phyloP scores from a whole-genome alignment of 2,888 invertebrate genomes.

The Creontiades dilutus region DNA sequence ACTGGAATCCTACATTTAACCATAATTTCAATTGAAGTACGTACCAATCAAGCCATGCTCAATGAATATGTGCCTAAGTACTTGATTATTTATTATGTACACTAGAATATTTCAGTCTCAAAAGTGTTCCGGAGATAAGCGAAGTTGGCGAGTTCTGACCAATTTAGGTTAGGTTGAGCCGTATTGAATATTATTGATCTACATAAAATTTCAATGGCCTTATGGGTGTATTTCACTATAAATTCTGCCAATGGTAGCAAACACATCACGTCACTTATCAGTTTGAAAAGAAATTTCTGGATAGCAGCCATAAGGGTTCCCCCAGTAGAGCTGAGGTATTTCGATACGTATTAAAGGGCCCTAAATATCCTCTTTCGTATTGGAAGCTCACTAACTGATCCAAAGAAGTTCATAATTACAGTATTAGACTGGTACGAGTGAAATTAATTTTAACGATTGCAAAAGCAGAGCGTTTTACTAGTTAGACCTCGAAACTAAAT shows the following conservation, averaged over 20 bases:
- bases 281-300: conserved; percentile 29
- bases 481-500: not conserved
- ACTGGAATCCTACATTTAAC: no score
- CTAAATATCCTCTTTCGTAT: not conserved
- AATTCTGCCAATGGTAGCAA: not conserved
- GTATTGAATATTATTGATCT: conserved; percentile 2
- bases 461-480: not conserved
- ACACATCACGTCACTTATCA: conserved; percentile 29
- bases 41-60: no score
- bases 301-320: conserved; percentile 38
- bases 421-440: not conserved
- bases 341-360: not conserved
- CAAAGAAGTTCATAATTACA: not conserved
- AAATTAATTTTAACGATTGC: not conserved
- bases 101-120: no score
- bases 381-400: not conserved
- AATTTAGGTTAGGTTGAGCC: conserved; percentile 17
- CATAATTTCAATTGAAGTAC: no score
- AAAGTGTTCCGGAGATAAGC: not conserved
- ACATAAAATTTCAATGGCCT: not conserved
- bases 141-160: not conserved
- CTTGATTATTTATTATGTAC: no score
- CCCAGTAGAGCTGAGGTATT: not conserved
- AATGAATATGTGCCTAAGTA: no score
- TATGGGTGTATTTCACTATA: not conserved